Conservation (phyloP, 2,888 invertebrate genomes). For the Lymantria monacha region DNA sequence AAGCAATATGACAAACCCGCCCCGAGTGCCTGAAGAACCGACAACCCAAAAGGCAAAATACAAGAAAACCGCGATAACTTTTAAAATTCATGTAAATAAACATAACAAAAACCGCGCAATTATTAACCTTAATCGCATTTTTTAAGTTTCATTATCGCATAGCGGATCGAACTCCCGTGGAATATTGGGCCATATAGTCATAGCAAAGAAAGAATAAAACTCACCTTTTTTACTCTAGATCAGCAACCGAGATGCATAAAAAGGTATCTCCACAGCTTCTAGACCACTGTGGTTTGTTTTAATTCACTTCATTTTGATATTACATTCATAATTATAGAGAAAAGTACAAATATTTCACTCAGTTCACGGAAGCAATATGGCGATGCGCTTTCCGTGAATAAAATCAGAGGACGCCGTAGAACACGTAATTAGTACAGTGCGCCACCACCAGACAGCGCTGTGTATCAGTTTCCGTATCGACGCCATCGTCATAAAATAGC, state of each 20-base stretch:
- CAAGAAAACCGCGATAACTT: slow-evolving; percentile 79
- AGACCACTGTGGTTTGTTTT: slow-evolving; percentile 58
- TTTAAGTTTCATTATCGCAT: slow-evolving; percentile 84
- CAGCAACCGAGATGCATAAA: slow-evolving; percentile 51
- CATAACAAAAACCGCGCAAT: slow-evolving; percentile 83
- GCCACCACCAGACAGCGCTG: slow-evolving; percentile 67
- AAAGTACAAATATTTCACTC: slow-evolving; percentile 75
- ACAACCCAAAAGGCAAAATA: slow-evolving; percentile 53
- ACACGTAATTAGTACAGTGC: slow-evolving; percentile 79
- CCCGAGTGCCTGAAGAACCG: slow-evolving; percentile 56
- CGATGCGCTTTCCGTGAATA: slow-evolving; percentile 81
- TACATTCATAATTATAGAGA: slow-evolving; percentile 79
- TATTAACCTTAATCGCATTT: slow-evolving; percentile 84
- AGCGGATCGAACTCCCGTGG: slow-evolving; percentile 83
- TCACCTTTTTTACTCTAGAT: slow-evolving; percentile 71
- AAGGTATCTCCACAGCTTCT: slow-evolving; percentile 56
- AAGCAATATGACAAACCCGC: slow-evolving; percentile 67
- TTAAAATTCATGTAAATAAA: slow-evolving; percentile 83
- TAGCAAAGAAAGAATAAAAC: slow-evolving; percentile 78
- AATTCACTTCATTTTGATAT: slow-evolving; percentile 74
- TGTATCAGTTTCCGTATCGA: slow-evolving; percentile 70
- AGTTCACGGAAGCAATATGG: slow-evolving; percentile 82
- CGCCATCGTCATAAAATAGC: slow-evolving; percentile 39
- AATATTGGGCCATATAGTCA: slow-evolving; percentile 84
- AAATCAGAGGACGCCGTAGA: slow-evolving; percentile 81